Percentiles rank a stretch among this genome's conserved stretches.
These are phyloP conservation scores for Hapalemur alaotrensis DNA, from an alignment of 2,797 vertebrate species.

Conservation along the genomic window DNA sequence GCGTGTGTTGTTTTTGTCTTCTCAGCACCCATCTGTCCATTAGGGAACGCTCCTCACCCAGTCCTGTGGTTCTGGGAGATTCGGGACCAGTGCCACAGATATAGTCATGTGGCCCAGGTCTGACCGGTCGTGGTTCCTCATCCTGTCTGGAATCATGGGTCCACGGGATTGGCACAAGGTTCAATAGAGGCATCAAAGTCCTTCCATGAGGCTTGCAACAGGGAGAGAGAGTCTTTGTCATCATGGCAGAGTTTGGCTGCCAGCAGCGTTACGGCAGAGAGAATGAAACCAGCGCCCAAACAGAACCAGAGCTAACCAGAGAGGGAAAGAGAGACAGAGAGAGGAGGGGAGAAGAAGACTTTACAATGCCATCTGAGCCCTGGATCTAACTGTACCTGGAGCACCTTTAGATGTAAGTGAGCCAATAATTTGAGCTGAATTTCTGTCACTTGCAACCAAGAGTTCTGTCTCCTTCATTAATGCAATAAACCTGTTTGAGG, in stretches of 20 bases:
- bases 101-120: background rate
- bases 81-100: fast-evolving
- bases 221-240: background rate
- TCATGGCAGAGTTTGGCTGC: background rate
- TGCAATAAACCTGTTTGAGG: background rate
- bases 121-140: background rate
- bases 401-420: background rate
- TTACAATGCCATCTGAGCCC: background rate
- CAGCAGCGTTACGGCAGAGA: background rate
- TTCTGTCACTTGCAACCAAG: background rate
- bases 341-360: background rate
- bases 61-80: background rate
- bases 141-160: background rate
- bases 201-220: background rate
- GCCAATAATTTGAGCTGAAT: background rate
- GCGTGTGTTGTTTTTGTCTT: background rate
- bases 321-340: background rate
- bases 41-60: background rate
- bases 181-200: background rate
- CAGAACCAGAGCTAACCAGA: background rate
- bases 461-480: background rate
- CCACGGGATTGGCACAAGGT: background rate
- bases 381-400: background rate
- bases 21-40: background rate
- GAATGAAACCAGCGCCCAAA: background rate